Conservation (phyloP, 2,888 invertebrate species). For the Julus scanicus region DNA sequence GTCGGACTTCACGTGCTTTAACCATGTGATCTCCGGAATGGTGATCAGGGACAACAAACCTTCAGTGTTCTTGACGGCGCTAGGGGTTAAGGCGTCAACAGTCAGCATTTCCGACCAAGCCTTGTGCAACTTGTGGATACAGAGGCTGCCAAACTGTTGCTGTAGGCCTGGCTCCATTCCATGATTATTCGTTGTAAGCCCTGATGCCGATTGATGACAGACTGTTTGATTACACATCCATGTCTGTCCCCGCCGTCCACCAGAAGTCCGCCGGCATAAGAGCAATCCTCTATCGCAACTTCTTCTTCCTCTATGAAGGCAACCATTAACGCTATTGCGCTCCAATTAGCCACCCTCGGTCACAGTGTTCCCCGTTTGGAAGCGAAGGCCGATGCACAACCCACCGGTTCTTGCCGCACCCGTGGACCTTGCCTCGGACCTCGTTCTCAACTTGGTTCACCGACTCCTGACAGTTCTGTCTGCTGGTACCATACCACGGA, state of each 20-base stretch:
- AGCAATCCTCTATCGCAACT: not conserved
- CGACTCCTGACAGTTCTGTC: not conserved
- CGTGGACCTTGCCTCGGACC: too few relatives aligned
- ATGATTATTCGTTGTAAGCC: not conserved
- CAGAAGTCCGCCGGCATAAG: not conserved
- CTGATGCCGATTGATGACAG: not conserved
- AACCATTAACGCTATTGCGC: not conserved
- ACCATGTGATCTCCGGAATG: not conserved
- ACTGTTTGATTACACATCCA: not conserved
- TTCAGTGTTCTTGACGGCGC: not conserved
- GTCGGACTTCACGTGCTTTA: not conserved
- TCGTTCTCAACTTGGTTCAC: too few relatives aligned
- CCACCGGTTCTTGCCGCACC: not conserved
- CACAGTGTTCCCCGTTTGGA: not conserved
- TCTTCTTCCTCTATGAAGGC: too few relatives aligned
- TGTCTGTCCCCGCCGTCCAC: not conserved
- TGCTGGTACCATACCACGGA: slow-evolving; percentile 20
- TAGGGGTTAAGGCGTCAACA: not conserved
- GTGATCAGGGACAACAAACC: not conserved
- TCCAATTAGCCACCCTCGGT: not conserved
- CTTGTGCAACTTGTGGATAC: not conserved
- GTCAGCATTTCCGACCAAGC: not conserved
- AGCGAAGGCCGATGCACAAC: too few relatives aligned
- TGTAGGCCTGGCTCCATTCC: not conserved
- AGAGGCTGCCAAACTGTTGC: not conserved